These are phyloP conservation scores for Omphaloscelis lunosa DNA, from an alignment of 2,888 invertebrate genomes.

Conservation along the genomic window DNA sequence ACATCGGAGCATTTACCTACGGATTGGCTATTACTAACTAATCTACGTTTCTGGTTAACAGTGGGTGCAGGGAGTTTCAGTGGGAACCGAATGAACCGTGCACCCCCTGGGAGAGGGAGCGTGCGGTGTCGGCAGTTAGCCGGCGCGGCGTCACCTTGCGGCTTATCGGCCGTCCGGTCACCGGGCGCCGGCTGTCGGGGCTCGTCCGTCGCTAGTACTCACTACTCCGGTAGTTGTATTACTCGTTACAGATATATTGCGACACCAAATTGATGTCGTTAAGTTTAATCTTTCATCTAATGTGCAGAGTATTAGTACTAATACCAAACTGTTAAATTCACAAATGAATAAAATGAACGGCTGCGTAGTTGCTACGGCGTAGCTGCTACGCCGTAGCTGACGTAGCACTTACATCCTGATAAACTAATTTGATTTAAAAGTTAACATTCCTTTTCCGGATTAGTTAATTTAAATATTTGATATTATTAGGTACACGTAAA, in stretches of 20 bases:
- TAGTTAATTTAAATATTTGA: background rate
- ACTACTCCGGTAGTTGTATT: constrained; percentile 51
- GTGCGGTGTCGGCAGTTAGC: constrained; percentile 77
- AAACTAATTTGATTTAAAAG: background rate
- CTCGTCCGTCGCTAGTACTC: constrained; percentile 63
- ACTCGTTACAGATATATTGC: constrained; percentile 66
- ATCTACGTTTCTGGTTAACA: constrained; percentile 75
- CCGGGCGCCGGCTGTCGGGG: constrained; percentile 69
- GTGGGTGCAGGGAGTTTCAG: constrained; percentile 69
- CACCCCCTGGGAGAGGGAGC: constrained; percentile 65
- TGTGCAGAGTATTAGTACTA: constrained; percentile 46
- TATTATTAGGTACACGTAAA: background rate
- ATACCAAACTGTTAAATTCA: constrained; percentile 38
- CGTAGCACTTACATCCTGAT: constrained; percentile 17
- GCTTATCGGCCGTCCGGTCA: constrained; percentile 83
- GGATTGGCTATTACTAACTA: constrained; percentile 73
- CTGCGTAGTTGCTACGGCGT: constrained; percentile 34
- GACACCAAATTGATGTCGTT: constrained; percentile 67
- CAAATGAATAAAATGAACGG: constrained; percentile 22
- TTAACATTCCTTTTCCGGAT: background rate
- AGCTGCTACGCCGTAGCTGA: constrained; percentile 29
- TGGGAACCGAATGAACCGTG: constrained; percentile 74
- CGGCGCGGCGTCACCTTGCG: constrained; percentile 81
- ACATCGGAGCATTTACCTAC: constrained; percentile 49
- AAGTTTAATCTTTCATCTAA: constrained; percentile 63